These are phyloP conservation scores for Agriopis leucophaearia DNA, from an alignment of 2,888 invertebrate species.

Conservation along the genomic window DNA sequence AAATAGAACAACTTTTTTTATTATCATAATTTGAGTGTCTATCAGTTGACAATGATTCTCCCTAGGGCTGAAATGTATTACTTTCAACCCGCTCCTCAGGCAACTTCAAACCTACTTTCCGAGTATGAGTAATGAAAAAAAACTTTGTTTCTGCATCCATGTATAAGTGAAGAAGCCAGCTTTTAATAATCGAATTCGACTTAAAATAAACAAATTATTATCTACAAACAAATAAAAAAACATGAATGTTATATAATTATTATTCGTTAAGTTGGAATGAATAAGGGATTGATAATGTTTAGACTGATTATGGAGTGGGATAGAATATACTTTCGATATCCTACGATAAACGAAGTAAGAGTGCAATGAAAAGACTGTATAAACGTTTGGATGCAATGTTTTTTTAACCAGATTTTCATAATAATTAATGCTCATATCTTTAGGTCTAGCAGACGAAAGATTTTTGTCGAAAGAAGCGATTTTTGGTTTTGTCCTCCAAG, in stretches of 20 bases:
- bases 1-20: too few species aligned
- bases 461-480: background rate
- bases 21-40: too few species aligned
- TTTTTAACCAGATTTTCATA: conserved; percentile 22
- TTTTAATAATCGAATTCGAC: background rate
- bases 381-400: conserved; percentile 32
- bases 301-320: conserved; percentile 33
- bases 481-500: background rate
- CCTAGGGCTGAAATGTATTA: too few species aligned
- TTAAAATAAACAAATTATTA: background rate
- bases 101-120: too few species aligned
- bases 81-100: too few species aligned
- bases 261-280: conserved; percentile 19
- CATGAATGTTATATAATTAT: background rate
- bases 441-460: conserved; percentile 1
- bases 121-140: too few species aligned
- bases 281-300: conserved; percentile 26
- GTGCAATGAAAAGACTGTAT: conserved; percentile 45
- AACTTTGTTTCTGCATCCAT: too few species aligned
- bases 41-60: too few species aligned
- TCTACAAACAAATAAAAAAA: background rate
- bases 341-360: conserved; percentile 35
- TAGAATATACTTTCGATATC: conserved; percentile 25
- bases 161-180: background rate
- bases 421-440: conserved; percentile 20